Percentiles rank a stretch among this genome's conserved stretches.
Conservation (phyloP, 1,140 invertebrate genomes). For the Penaeus vannamei region DNA sequence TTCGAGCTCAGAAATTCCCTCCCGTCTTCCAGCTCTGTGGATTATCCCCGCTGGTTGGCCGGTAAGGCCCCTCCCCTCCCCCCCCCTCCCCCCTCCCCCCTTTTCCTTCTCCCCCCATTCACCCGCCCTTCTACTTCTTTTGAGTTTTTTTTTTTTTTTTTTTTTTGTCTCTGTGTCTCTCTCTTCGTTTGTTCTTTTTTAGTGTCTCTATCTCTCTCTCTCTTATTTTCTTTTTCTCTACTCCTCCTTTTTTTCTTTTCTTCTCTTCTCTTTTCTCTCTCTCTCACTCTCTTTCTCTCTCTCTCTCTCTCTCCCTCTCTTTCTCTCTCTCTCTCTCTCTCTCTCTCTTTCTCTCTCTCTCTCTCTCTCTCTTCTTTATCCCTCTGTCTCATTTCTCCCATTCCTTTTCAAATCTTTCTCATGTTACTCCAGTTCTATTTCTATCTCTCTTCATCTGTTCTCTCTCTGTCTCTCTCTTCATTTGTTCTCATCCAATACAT, state of each 20-base stretch:
- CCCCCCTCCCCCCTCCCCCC: no score
- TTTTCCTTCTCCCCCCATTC: not conserved
- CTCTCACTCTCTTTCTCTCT: no score
- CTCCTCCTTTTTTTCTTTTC: not conserved
- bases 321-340: not conserved
- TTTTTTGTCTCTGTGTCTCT: not conserved
- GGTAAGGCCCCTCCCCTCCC: no score
- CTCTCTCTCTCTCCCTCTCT: not conserved
- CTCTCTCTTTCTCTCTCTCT: not conserved
- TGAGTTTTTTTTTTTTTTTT: not conserved
- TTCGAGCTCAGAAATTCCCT: no score
- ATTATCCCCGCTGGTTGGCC: no score
- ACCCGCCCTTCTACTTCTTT: not conserved
- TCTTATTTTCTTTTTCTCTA: not conserved
- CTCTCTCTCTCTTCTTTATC: not conserved
- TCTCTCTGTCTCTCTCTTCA: not conserved
- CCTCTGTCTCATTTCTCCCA: not conserved
- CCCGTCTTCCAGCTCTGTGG: no score
- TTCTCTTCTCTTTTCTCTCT: not conserved
- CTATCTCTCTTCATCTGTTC: not conserved
- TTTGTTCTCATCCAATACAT: no score
- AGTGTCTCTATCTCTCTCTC: no score
- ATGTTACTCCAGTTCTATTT: not conserved
- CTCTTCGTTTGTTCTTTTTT: no score
- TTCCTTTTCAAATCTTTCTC: no score